Percentiles rank a stretch among this genome's conserved stretches.
phyloP scores from a whole-genome alignment of 2,888 invertebrate species.

The Melieria crassipennis region DNA sequence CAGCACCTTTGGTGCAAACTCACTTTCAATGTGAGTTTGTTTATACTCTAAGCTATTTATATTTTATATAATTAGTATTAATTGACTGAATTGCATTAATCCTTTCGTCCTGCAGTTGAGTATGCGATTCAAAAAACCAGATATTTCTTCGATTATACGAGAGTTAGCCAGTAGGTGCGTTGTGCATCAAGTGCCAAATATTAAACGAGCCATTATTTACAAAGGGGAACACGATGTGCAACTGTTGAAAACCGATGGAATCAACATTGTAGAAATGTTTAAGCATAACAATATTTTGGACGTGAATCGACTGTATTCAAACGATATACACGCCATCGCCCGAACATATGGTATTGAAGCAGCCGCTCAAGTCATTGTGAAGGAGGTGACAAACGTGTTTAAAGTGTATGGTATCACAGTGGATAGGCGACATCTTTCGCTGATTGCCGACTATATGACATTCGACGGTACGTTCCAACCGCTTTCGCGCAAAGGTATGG shows the following conservation, averaged over 20 bases:
- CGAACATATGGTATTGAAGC: slow-evolving; percentile 96
- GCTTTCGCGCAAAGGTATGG: slow-evolving; percentile 91
- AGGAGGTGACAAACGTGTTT: slow-evolving; percentile 96
- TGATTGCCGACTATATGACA: slow-evolving; percentile 99
- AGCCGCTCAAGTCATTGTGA: slow-evolving; percentile 87
- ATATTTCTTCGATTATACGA: slow-evolving; percentile 78
- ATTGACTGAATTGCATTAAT: slow-evolving; percentile 7
- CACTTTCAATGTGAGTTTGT: slow-evolving; percentile 73
- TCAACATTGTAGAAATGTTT: slow-evolving; percentile 92
- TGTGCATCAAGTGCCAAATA: slow-evolving; percentile 81
- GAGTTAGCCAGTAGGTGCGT: slow-evolving; percentile 77
- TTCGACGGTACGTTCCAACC: slow-evolving; percentile 90
- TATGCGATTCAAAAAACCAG: slow-evolving; percentile 73
- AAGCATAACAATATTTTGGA: slow-evolving; percentile 82
- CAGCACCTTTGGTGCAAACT: slow-evolving; percentile 87
- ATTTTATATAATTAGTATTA: not conserved
- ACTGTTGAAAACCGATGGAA: slow-evolving; percentile 93
- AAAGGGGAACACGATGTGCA: slow-evolving; percentile 72
- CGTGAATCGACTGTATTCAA: slow-evolving; percentile 86
- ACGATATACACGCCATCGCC: slow-evolving; percentile 93
- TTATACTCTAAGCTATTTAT: slow-evolving; percentile 3
- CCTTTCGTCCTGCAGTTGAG: slow-evolving; percentile 66
- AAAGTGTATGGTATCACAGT: slow-evolving; percentile 97
- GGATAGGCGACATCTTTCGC: slow-evolving; percentile 89
- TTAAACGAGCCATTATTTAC: slow-evolving; percentile 86